Conservation (phyloP, 1,140 invertebrate genomes). For the Lamellibrachia luymesi region DNA sequence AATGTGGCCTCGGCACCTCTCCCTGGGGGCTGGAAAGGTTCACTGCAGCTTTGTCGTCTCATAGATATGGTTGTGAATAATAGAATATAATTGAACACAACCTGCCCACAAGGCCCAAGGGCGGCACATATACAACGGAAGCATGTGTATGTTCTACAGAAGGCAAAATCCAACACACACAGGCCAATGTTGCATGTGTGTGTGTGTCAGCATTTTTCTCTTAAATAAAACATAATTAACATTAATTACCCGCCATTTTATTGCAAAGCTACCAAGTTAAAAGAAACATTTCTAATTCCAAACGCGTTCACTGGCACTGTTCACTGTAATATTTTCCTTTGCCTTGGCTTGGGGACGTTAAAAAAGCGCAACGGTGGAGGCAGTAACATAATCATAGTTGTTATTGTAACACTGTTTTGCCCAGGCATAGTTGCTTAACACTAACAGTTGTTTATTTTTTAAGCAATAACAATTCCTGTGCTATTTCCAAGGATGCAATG, state of each 20-base stretch:
- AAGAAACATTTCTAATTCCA: background rate
- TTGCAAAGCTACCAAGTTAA: background rate
- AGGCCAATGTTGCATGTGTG: background rate
- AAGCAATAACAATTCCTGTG: background rate
- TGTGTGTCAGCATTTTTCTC: background rate
- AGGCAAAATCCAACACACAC: background rate
- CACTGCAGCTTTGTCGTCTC: background rate
- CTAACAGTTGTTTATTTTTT: background rate
- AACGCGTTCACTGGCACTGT: background rate
- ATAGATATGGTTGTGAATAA: background rate
- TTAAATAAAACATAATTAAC: background rate
- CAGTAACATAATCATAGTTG: background rate
- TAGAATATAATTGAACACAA: background rate
- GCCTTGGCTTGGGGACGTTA: background rate
- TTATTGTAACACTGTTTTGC: too few relatives aligned
- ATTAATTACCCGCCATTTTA: background rate
- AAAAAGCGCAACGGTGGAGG: background rate
- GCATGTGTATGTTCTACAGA: background rate
- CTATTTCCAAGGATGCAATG: background rate
- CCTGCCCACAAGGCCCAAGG: background rate
- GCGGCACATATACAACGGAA: background rate
- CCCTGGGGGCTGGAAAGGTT: background rate
- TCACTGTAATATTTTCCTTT: background rate
- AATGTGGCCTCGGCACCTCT: background rate
- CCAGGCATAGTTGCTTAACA: too few relatives aligned